Evolutionary conservation across 2,113 vertebrate species (phyloP).

Genomic region (Cyrtonyx montezumae): DNA sequence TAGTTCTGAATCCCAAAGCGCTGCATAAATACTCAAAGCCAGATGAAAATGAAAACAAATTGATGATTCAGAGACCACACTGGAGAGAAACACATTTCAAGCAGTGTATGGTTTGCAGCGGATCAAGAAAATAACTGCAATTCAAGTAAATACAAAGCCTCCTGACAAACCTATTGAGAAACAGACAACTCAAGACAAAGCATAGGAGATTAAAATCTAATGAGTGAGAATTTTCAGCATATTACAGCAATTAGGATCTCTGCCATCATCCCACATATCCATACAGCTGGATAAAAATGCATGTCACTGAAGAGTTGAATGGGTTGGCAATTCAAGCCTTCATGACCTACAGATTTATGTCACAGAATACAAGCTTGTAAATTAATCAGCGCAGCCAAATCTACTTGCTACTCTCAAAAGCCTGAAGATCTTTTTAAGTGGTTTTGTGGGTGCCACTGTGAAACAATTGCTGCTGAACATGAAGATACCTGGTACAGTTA

Average conservation of each 20-base stretch:
- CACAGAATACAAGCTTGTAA: not conserved
- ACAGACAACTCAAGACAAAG: not conserved
- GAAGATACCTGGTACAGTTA: not conserved
- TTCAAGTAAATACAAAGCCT: not conserved
- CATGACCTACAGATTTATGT: not conserved
- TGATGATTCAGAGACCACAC: conserved; percentile 52
- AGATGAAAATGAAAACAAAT: conserved; percentile 51
- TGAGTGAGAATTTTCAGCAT: not conserved
- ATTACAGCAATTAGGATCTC: not conserved
- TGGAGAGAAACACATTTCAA: conserved; percentile 24
- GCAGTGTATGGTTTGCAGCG: not conserved
- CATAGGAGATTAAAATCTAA: not conserved
- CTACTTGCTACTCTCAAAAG: not conserved
- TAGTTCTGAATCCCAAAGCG: conserved; percentile 24
- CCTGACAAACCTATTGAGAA: not conserved
- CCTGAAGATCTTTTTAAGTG: not conserved
- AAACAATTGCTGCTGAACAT: not conserved
- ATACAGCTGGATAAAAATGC: not conserved
- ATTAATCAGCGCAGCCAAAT: not conserved
- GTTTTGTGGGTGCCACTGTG: not conserved
- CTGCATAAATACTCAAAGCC: conserved; percentile 53
- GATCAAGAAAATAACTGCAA: conserved; percentile 41
- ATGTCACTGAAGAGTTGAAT: not conserved
- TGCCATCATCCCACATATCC: not conserved
- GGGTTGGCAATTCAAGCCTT: not conserved